phyloP scores from a whole-genome alignment of 2,888 invertebrate species.

The Apeira syringaria region DNA sequence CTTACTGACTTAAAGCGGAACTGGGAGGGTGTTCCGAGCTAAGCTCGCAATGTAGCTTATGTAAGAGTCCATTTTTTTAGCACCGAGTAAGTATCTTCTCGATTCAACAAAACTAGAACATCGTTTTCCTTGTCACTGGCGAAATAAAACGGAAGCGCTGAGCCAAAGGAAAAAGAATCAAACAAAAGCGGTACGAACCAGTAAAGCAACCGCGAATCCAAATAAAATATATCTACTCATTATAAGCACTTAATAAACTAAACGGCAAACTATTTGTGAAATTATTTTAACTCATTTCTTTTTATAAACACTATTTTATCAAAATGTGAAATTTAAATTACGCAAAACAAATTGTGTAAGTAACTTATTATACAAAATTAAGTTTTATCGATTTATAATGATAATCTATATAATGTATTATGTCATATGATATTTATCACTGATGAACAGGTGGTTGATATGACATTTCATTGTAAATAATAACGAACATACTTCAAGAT shows the following conservation, averaged over 20 bases:
- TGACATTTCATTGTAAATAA: no score
- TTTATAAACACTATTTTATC: constrained; percentile 30
- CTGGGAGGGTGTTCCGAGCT: no score
- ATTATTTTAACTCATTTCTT: constrained; percentile 4
- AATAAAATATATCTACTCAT: constrained; percentile 35
- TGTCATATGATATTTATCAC: constrained; percentile 18
- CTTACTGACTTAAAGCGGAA: no score
- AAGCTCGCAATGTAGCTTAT: no score
- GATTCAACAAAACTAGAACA: no score
- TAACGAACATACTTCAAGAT: no score
- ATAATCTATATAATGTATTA: constrained; percentile 16
- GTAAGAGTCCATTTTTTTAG: no score
- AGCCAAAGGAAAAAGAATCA: no score
- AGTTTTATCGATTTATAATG: constrained; percentile 8
- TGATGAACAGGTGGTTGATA: constrained; percentile 7
- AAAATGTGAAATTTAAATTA: constrained; percentile 18
- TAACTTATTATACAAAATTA: neutral
- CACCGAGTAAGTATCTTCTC: no score
- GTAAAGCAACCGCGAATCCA: constrained; percentile 33
- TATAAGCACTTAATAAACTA: constrained; percentile 22
- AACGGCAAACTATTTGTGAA: constrained; percentile 26
- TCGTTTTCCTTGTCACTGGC: no score
- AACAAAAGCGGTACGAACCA: constrained; percentile 39
- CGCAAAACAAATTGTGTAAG: constrained; percentile 17
- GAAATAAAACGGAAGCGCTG: no score